phyloP scores from a whole-genome alignment of 1,140 invertebrate genomes.

The Monomorium pharaonis region DNA sequence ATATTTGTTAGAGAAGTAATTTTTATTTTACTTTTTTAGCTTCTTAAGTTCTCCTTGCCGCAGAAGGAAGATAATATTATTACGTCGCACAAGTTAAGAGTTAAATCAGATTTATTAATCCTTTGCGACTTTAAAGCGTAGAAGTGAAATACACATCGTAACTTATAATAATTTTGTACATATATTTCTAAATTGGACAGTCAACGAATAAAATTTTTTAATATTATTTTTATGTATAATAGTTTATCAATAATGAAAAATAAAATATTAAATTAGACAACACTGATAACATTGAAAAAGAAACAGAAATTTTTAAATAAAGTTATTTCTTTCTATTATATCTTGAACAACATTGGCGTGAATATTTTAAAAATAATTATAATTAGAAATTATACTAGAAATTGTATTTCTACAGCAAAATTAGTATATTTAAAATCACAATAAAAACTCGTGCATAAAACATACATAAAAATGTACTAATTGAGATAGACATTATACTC shows the following conservation, averaged over 20 bases:
- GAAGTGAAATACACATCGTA: not conserved
- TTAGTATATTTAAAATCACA: not conserved
- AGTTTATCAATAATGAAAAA: not conserved
- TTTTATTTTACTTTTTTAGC: not conserved
- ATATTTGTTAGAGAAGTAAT: not conserved
- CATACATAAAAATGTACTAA: not conserved
- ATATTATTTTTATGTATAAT: not conserved
- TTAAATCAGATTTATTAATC: conserved; percentile 46
- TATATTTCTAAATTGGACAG: not conserved
- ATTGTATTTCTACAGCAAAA: not conserved
- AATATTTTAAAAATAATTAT: not conserved
- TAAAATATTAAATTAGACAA: not conserved
- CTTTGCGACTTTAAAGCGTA: not conserved
- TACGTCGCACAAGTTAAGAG: conserved; percentile 3
- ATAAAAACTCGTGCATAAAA: not conserved
- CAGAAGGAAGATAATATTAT: conserved; percentile 16
- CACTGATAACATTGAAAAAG: not conserved
- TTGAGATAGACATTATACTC: conserved; percentile 40
- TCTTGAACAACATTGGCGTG: not conserved
- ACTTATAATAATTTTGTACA: not conserved
- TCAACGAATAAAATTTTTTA: conserved; percentile 8
- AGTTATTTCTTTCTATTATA: not conserved
- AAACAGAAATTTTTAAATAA: not conserved
- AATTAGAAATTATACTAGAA: not conserved
- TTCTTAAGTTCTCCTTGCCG: not conserved